Evolutionary conservation across 2,888 invertebrate species (phyloP).

Genomic region (Drosophila pseudotakahashii): DNA sequence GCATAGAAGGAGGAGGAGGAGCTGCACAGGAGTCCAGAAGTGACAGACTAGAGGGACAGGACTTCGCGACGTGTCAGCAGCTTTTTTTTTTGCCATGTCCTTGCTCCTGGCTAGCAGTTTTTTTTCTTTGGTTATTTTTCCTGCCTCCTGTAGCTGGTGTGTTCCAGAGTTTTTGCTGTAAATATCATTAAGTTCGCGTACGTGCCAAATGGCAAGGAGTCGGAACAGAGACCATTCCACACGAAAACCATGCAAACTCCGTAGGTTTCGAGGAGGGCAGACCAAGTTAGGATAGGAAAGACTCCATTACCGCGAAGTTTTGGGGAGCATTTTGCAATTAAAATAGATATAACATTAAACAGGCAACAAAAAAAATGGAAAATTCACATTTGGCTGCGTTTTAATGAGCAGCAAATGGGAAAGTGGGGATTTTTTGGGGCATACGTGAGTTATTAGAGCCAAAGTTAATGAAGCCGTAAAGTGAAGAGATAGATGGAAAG

Average conservation of each 20-base stretch:
- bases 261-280: background rate
- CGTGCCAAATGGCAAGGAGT: constrained; percentile 68
- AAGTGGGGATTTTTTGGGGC: constrained; percentile 1
- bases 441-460: constrained; percentile 40
- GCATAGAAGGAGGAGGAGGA: background rate
- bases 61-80: constrained; percentile 50
- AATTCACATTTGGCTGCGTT: constrained; percentile 46
- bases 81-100: constrained; percentile 17
- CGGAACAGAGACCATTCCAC: constrained; percentile 16
- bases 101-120: constrained; percentile 3
- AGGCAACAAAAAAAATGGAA: constrained; percentile 17
- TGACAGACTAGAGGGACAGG: constrained; percentile 23
- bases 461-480: constrained; percentile 41
- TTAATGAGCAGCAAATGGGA: constrained; percentile 45
- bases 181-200: constrained; percentile 73
- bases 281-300: background rate
- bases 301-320: constrained; percentile 34
- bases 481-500: constrained; percentile 14
- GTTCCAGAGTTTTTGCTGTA: constrained; percentile 59
- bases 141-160: constrained; percentile 54
- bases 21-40: constrained; percentile 22
- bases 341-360: constrained; percentile 50
- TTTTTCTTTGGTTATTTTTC: constrained; percentile 1
- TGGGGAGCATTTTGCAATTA: constrained; percentile 49
- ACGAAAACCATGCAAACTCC: constrained; percentile 15